Evolutionary conservation across 2,888 invertebrate species (phyloP).

Genomic region (Bruchidius siliquastri): DNA sequence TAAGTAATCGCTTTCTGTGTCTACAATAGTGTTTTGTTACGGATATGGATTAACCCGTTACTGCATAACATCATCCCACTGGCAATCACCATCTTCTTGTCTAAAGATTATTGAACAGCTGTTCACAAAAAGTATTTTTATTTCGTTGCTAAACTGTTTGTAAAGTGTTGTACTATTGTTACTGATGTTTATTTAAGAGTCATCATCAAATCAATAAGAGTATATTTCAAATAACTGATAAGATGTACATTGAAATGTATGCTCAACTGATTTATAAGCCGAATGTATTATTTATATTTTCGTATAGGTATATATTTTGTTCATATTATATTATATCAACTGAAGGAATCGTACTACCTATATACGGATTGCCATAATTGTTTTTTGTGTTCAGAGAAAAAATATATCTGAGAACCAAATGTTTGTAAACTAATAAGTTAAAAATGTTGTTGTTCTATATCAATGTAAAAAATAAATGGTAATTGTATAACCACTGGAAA

Average conservation of each 20-base stretch:
- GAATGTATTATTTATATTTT: background rate
- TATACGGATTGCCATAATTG: background rate
- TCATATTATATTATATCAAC: too few species aligned
- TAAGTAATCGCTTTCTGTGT: too few species aligned
- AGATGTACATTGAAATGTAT: background rate
- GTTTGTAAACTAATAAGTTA: background rate
- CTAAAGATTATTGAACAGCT: too few species aligned
- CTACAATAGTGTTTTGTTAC: too few species aligned
- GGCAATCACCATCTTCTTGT: too few species aligned
- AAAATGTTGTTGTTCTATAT: background rate
- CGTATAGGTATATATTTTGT: background rate
- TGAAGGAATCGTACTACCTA: too few species aligned
- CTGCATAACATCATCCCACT: too few species aligned
- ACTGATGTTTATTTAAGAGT: background rate
- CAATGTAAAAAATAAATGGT: background rate
- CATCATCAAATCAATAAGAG: background rate
- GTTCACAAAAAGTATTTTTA: too few species aligned
- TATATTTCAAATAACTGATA: background rate
- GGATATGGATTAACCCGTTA: too few species aligned
- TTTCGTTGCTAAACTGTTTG: background rate
- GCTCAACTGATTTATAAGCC: background rate
- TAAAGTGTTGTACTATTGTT: background rate
- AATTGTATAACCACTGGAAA: background rate
- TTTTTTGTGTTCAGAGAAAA: background rate
- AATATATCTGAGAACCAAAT: background rate